Conservation (phyloP, 1,140 invertebrate species). For the Hyles vespertilio region DNA sequence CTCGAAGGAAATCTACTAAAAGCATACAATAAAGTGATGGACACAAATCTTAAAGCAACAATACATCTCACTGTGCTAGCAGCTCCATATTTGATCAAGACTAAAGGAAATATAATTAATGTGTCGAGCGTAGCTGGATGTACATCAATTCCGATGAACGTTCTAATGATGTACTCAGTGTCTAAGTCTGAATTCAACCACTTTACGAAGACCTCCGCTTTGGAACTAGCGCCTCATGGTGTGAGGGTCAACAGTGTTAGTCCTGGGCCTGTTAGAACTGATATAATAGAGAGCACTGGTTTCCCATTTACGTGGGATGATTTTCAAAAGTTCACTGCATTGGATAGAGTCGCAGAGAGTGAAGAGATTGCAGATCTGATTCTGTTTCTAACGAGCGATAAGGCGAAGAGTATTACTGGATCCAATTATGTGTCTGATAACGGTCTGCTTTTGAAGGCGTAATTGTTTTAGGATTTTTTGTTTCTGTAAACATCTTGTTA, state of each 20-base stretch:
- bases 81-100: slow-evolving; percentile 5
- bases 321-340: background rate
- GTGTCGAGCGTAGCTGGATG: background rate
- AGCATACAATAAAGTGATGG: slow-evolving; percentile 81
- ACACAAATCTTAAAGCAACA: slow-evolving; percentile 60
- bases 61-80: slow-evolving; percentile 14
- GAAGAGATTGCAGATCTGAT: slow-evolving; percentile 9
- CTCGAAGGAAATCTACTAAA: slow-evolving; percentile 82
- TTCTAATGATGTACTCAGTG: too few relatives aligned
- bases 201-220: background rate
- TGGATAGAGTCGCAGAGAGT: background rate
- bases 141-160: background rate
- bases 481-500: too few relatives aligned
- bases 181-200: background rate
- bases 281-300: slow-evolving; percentile 1
- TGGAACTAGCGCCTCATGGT: slow-evolving; percentile 2
- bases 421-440: slow-evolving; percentile 4
- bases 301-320: background rate
- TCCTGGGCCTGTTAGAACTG: slow-evolving; percentile 4
- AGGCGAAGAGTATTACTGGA: slow-evolving; percentile 10
- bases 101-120: slow-evolving; percentile 7
- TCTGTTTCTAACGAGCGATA: slow-evolving; percentile 7
- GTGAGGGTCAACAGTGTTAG: slow-evolving; percentile 3
- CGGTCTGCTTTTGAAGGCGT: background rate
- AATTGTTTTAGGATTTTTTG: too few relatives aligned